Evolutionary conservation across 1,140 invertebrate genomes (phyloP), one percentile per base, ranked within the genome.

Genomic region (Zaprionus tsacasi): DNA sequence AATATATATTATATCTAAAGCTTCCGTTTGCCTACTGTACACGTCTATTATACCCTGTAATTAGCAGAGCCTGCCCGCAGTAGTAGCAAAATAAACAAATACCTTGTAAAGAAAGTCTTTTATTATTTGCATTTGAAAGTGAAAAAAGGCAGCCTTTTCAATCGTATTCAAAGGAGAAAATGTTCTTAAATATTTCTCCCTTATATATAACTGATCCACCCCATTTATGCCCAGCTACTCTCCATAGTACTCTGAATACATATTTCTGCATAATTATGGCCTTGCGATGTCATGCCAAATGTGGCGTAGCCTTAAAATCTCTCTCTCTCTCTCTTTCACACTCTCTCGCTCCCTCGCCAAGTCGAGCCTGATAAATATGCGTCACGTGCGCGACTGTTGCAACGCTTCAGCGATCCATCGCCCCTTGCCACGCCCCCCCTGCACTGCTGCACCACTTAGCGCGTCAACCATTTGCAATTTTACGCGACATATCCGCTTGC

Each of bases 401-500:
- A 50, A 50, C 45, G 45, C 40, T 15, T 15, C 40, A 15, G 40
- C 40, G n/a, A 45, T 45, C n/a, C 40, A 45, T 45, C 15, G 40
- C 40, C n/a, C 15, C 40, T 15, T 45, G n/a, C n/a, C 13, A 3
- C 40, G 3, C n/a, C n/a, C 7, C 6, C 6, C 6, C n/a, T 64
- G 60, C 33, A 54, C 17, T 48, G 43, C 43, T 40, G 45, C 61
- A 52, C 48, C 66, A 81, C 73, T 65, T 73, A 75, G 78, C 60
- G 78, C 56, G 56, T 71, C 81, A 61, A 54, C 56, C 79, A 70
- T 87, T 79, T 79, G 70, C 60, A 73, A 78, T 80, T 82, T 83
- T 72, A 82, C 78, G 83, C 83, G 85, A 87, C 83, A 88, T 82
- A 87, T 87, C 83, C 83, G 83, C 70, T 88, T 74, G 83, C 83